Evolutionary conservation across 2,888 invertebrate genomes (phyloP), one percentile per base, ranked within the genome.

Genomic region (Diaperis boleti): DNA sequence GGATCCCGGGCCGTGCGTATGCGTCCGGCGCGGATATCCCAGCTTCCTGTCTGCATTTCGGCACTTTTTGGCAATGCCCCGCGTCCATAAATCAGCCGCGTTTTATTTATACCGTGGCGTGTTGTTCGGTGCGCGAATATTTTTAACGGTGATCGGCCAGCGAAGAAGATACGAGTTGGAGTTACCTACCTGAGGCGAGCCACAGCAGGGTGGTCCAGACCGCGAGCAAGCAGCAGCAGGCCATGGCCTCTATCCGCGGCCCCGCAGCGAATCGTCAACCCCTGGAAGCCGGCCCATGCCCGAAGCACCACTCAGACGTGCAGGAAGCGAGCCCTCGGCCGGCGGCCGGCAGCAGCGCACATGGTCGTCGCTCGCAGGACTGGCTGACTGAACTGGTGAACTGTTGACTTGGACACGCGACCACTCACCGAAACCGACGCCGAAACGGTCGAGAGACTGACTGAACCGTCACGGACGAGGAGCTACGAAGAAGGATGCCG

Each of bases 181-280:
- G 41, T 76, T 73, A 79, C 79, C 78, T 78, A 78, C 79, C 78
- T 78, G 78, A 76, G 76, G 78, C 79, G 71, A 78, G 76, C 79
- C 80, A 80, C 76, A 79, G 76, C 76, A 78, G 75, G 74, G 77
- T 79, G 82, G 81, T 79, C 82, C 79, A 80, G 78, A 79, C 79
- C 79, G 80, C 80, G 65, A 59, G 77, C 71, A 78, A 73, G 74
- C 77, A 74, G 74, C 77, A 74, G 74, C 72, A 71, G 73, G 74
- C 78, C 77, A 78, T 78, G 76, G 75, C 77, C 76, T 75, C 74
- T 72, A 74, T 77, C 72, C 75, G 74, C 76, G 76, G 76, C 78
- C 77, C 76, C 77, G 75, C 77, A 79, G 75, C 77, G 75, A 77
- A 79, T 83, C 83, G 83, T 84, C 85, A 83, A 84, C 85, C 84